These are phyloP conservation scores for Redunca redunca DNA, from an alignment of 2,113 vertebrate genomes.

Conservation along the genomic window DNA sequence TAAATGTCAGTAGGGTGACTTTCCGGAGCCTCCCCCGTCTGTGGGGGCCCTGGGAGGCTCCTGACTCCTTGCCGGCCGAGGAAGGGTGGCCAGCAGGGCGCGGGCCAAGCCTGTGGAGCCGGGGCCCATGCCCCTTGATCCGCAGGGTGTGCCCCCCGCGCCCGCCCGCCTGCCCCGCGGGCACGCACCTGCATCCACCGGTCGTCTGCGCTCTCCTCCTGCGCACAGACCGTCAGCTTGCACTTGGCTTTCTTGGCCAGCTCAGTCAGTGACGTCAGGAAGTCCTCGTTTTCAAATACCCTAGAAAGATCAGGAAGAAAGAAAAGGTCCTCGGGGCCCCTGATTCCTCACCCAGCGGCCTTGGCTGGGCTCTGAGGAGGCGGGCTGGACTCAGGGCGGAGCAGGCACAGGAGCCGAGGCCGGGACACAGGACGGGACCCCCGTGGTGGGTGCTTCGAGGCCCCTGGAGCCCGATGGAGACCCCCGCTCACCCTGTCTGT, in stretches of 20 bases:
- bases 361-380: not conserved
- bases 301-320: slow-evolving; percentile 68
- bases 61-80: rapidly evolving
- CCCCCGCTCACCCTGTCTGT: rapidly evolving
- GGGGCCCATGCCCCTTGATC: rapidly evolving
- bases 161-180: rapidly evolving
- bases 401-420: not conserved
- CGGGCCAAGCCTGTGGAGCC: not conserved
- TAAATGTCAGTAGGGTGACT: not conserved
- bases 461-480: not conserved
- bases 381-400: not conserved
- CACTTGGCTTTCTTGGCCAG: slow-evolving; percentile 79
- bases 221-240: slow-evolving; percentile 82
- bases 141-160: rapidly evolving
- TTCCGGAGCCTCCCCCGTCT: rapidly evolving
- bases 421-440: rapidly evolving
- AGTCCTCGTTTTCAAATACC: slow-evolving; percentile 79
- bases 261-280: slow-evolving; percentile 81
- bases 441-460: rapidly evolving
- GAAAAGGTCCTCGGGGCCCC: not conserved
- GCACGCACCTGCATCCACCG: slow-evolving; percentile 92
- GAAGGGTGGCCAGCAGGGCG: not conserved
- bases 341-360: not conserved
- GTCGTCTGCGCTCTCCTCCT: slow-evolving; percentile 83
- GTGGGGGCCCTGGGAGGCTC: not conserved